Percentiles rank a stretch among this genome's conserved stretches.
These are phyloP conservation scores for Cyprinodon brontotheroides DNA, from an alignment of 2,113 vertebrate species.

Conservation along the genomic window DNA sequence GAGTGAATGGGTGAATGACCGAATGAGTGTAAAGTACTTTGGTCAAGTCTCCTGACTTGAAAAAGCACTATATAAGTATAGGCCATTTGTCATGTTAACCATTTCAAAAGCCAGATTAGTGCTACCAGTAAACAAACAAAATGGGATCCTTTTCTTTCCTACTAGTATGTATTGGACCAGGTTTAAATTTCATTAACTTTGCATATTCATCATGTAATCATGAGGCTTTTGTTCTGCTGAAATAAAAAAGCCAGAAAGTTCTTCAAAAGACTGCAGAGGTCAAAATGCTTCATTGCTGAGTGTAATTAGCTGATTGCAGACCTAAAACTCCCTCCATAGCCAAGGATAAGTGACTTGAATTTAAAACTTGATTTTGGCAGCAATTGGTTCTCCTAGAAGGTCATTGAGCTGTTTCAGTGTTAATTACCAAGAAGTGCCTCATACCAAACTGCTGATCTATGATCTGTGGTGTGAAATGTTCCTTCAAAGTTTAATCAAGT, in stretches of 20 bases:
- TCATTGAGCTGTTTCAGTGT: neutral
- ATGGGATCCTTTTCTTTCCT: neutral
- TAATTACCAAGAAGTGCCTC: neutral
- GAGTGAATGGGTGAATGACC: too few species aligned
- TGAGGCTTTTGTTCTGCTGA: neutral
- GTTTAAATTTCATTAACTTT: neutral
- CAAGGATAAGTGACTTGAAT: neutral
- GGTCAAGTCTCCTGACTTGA: too few species aligned
- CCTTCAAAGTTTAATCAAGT: neutral
- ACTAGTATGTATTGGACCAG: neutral
- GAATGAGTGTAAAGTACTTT: too few species aligned
- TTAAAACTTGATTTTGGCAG: neutral
- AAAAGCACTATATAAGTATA: too few species aligned
- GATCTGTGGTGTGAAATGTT: neutral
- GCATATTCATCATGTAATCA: neutral
- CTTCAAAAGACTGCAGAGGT: neutral
- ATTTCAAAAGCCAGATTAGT: neutral
- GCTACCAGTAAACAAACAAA: neutral
- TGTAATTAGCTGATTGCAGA: neutral
- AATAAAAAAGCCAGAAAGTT: neutral
- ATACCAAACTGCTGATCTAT: neutral
- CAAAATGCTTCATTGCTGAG: neutral
- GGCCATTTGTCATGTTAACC: too few species aligned
- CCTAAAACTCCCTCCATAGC: neutral
- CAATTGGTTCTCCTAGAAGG: neutral